phyloP scores from a whole-genome alignment of 2,113 vertebrate genomes.

The Pterophyllum scalare region DNA sequence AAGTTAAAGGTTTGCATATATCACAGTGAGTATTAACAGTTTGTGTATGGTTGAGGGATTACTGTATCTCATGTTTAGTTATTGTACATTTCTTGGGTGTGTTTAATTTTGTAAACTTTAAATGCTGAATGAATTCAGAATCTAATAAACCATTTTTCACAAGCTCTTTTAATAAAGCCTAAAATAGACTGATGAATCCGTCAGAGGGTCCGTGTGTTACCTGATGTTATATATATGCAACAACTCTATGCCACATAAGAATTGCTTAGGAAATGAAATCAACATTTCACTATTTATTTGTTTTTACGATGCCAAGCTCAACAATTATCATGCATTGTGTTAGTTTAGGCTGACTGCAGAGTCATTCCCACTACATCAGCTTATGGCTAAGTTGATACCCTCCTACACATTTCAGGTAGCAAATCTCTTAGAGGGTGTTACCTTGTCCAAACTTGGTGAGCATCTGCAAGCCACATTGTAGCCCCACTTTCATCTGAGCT shows the following conservation, averaged over 20 bases:
- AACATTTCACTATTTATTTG: background rate
- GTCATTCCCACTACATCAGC: too few species aligned
- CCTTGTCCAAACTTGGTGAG: too few species aligned
- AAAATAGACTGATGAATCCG: background rate
- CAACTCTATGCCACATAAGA: too few species aligned
- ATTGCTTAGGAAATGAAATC: too few species aligned
- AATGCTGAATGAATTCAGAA: background rate
- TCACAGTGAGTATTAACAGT: constrained; percentile 35
- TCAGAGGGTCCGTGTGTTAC: background rate
- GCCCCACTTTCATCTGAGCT: too few species aligned
- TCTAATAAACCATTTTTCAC: constrained; percentile 40
- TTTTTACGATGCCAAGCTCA: background rate
- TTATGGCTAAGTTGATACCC: too few species aligned
- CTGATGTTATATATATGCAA: background rate
- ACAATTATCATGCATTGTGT: too few species aligned
- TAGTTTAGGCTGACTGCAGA: too few species aligned
- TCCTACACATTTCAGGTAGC: too few species aligned
- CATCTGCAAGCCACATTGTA: too few species aligned
- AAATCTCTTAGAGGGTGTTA: too few species aligned
- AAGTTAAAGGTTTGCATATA: constrained; percentile 9
- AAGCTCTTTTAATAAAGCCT: background rate
- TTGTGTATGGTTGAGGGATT: background rate
- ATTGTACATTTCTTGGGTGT: constrained; percentile 26
- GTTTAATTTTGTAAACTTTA: constrained; percentile 23
- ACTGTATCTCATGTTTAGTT: background rate